Conservation (phyloP, 2,888 invertebrate genomes). For the Atrina japonica region DNA sequence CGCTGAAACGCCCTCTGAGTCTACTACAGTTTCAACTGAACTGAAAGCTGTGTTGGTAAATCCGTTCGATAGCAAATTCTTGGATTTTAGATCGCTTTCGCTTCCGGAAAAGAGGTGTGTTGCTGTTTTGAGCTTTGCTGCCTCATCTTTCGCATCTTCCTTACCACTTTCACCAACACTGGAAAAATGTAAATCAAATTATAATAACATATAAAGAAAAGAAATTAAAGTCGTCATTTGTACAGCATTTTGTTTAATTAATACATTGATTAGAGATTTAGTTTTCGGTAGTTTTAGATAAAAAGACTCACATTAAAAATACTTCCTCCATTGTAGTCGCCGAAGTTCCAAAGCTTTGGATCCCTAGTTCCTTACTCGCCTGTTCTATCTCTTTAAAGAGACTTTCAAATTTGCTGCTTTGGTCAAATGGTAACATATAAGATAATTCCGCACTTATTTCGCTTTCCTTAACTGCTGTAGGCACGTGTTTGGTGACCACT, state of each 20-base stretch:
- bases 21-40: neutral
- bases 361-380: conserved; percentile 82
- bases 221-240: too few relatives aligned
- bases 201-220: neutral
- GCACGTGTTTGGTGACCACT: conserved; percentile 85
- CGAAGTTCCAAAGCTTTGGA: conserved; percentile 90
- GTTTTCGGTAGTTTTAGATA: too few relatives aligned
- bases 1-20: neutral
- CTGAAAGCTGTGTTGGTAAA: too few relatives aligned
- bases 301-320: conserved; percentile 73
- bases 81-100: too few relatives aligned
- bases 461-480: conserved; percentile 84
- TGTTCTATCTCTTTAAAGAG: conserved; percentile 69
- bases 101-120: neutral
- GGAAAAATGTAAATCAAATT: conserved; percentile 1
- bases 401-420: conserved; percentile 60
- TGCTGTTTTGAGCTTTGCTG: neutral
- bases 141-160: conserved; percentile 37
- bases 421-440: conserved; percentile 70
- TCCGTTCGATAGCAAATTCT: too few relatives aligned
- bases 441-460: conserved; percentile 73
- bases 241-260: too few relatives aligned
- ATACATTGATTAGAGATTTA: too few relatives aligned
- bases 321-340: conserved; percentile 95
- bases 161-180: conserved; percentile 51